These are phyloP conservation scores for Lepidocolaptes lacrymiger DNA, from an alignment of 2,797 vertebrate species.

Conservation along the genomic window DNA sequence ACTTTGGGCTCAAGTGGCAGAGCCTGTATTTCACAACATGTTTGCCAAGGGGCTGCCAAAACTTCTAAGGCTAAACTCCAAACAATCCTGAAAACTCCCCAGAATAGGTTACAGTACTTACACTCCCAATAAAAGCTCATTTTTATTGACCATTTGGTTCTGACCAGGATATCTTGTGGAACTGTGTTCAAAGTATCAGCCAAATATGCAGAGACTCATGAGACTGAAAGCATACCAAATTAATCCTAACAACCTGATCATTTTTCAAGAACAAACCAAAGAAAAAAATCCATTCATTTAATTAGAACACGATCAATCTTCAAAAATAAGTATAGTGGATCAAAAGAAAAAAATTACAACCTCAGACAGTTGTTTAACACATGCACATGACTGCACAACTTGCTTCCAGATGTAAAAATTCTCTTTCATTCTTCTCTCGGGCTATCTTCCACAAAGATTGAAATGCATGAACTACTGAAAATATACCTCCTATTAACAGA, in stretches of 20 bases:
- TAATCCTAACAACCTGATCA: neutral
- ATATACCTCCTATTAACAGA: conserved; percentile 21
- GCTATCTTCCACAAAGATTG: neutral
- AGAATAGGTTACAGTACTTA: neutral
- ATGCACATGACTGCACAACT: neutral
- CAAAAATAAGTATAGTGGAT: neutral
- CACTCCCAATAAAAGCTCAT: neutral
- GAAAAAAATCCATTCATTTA: neutral
- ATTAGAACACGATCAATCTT: neutral
- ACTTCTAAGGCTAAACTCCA: neutral
- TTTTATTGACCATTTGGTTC: neutral
- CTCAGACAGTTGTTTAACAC: neutral
- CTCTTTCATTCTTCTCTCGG: conserved; percentile 3
- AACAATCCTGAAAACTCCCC: neutral
- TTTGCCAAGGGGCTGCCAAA: neutral
- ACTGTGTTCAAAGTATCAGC: neutral
- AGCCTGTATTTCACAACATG: neutral
- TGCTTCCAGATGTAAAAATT: neutral
- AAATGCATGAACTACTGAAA: conserved; percentile 2
- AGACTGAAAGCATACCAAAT: neutral
- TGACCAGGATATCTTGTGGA: neutral
- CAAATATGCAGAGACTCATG: neutral
- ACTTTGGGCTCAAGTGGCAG: neutral
- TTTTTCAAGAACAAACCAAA: neutral
- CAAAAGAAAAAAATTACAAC: neutral